These are phyloP conservation scores for Electrona antarctica DNA, from an alignment of 2,113 vertebrate genomes.

Conservation along the genomic window DNA sequence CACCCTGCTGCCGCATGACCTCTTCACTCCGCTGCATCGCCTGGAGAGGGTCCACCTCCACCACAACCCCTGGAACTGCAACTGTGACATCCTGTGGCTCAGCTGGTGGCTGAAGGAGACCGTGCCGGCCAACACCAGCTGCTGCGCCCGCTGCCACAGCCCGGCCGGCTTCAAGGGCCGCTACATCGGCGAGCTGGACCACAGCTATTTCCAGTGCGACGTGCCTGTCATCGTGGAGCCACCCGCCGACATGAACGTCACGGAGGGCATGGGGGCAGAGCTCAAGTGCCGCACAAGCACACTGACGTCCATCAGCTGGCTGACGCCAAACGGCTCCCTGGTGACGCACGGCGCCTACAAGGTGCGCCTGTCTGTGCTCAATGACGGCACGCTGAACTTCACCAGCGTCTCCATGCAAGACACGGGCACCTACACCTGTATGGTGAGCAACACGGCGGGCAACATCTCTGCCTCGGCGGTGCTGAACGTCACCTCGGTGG, in stretches of 20 bases:
- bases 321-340: constrained; percentile 93
- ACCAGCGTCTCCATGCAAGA: constrained; percentile 93
- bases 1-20: constrained; percentile 79
- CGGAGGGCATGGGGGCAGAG: constrained; percentile 92
- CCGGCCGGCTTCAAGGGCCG: constrained; percentile 76
- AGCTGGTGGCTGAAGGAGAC: constrained; percentile 83
- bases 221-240: constrained; percentile 95
- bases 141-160: constrained; percentile 78
- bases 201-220: constrained; percentile 96
- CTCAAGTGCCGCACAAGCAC: constrained; percentile 94
- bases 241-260: constrained; percentile 84
- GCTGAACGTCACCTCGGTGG: constrained; percentile 92
- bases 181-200: constrained; percentile 81
- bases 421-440: constrained; percentile 96
- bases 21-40: constrained; percentile 78
- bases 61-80: constrained; percentile 83
- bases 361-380: constrained; percentile 92
- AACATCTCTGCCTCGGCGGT: constrained; percentile 96
- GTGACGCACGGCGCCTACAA: constrained; percentile 94
- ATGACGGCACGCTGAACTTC: constrained; percentile 94
- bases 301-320: constrained; percentile 94
- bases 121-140: constrained; percentile 81
- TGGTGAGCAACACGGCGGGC: constrained; percentile 96
- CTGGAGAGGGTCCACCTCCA: constrained; percentile 80
- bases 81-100: constrained; percentile 83